phyloP scores from a whole-genome alignment of 2,797 vertebrate genomes.

The Rallus crepitans region DNA sequence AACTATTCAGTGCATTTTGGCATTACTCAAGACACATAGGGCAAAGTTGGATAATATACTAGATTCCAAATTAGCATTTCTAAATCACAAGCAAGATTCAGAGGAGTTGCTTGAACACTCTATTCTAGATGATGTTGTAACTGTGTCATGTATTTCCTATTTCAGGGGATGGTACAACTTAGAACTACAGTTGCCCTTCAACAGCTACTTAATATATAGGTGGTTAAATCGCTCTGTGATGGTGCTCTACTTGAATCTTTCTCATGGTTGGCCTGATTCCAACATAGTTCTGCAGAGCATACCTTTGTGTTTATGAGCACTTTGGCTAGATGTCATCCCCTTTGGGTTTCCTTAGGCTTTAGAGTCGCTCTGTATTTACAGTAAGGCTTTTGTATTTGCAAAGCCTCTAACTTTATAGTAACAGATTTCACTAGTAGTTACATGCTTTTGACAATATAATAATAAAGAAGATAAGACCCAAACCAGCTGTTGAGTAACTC shows the following conservation, averaged over 20 bases:
- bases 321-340: neutral
- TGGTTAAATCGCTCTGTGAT: neutral
- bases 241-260: neutral
- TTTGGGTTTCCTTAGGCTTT: neutral
- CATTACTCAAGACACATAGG: neutral
- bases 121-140: neutral
- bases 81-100: neutral
- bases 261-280: neutral
- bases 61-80: neutral
- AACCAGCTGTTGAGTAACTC: neutral
- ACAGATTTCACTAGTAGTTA: neutral
- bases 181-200: neutral
- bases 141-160: neutral
- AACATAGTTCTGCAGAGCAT: neutral
- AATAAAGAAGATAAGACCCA: neutral
- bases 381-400: neutral
- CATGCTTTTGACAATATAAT: neutral
- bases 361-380: neutral
- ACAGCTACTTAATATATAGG: neutral
- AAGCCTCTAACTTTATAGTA: neutral
- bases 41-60: neutral
- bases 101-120: neutral
- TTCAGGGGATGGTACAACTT: neutral
- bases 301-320: neutral
- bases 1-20: neutral